Conservation (phyloP, 2,888 invertebrate genomes). For the Ellobium chinense region DNA sequence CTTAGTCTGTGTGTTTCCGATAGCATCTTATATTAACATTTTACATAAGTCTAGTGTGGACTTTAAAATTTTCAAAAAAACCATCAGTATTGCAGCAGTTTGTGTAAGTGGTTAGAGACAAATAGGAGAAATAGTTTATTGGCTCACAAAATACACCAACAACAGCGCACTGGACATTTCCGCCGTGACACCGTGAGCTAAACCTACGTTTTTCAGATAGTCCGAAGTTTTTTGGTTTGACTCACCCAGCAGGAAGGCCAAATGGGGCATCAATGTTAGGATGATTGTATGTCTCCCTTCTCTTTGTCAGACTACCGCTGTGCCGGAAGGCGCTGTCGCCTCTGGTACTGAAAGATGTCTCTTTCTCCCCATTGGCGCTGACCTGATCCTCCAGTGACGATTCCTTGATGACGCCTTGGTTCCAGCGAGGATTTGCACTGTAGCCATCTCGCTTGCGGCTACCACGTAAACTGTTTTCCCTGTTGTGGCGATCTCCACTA, state of each 20-base stretch:
- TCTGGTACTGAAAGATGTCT: background rate
- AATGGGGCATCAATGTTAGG: conserved; percentile 26
- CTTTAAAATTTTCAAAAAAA: too few species aligned
- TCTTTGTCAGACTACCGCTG: background rate
- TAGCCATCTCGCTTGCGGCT: background rate
- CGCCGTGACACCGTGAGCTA: too few species aligned
- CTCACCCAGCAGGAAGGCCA: background rate
- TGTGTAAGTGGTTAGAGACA: too few species aligned
- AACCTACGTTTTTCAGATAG: too few species aligned
- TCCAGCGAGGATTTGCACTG: background rate
- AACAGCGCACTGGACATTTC: too few species aligned
- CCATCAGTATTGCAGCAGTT: too few species aligned
- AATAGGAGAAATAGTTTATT: too few species aligned
- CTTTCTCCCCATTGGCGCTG: background rate
- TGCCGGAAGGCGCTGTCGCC: background rate
- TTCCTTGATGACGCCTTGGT: conserved; percentile 41
- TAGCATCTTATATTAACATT: too few species aligned
- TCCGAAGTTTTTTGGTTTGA: too few species aligned
- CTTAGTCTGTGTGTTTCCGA: too few species aligned
- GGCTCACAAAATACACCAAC: too few species aligned
- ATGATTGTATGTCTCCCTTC: conserved; percentile 2
- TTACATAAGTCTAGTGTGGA: too few species aligned
- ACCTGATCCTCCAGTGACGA: conserved; percentile 38
- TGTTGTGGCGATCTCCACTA: background rate
- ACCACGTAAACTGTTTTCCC: conserved; percentile 6